Conservation (phyloP, 2,797 vertebrate species). For the Cynodonichthys magdalenae region DNA sequence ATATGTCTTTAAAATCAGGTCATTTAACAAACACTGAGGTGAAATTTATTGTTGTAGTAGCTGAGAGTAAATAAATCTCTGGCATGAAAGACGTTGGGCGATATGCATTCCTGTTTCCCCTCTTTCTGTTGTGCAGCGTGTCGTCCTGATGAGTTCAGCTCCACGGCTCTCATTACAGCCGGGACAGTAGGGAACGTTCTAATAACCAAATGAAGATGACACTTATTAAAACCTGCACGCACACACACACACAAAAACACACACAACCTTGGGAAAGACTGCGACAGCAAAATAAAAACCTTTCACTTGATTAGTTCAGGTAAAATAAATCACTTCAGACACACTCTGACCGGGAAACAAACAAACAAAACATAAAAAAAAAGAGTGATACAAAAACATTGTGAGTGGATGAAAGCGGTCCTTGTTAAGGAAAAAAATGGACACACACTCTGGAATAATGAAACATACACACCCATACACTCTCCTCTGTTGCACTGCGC, state of each 20-base stretch:
- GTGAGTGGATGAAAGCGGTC: constrained; percentile 44
- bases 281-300: constrained; percentile 64
- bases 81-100: no score
- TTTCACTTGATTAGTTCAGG: constrained; percentile 72
- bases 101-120: not conserved
- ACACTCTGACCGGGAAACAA: constrained; percentile 32
- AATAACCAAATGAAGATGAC: constrained; percentile 72
- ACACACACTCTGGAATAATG: constrained; percentile 45
- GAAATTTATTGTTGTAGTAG: no score
- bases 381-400: constrained; percentile 30
- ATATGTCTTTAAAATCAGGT: no score
- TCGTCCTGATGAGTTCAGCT: constrained; percentile 52
- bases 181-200: constrained; percentile 56
- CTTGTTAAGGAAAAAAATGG: constrained; percentile 57
- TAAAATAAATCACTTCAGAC: constrained; percentile 68
- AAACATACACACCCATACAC: constrained; percentile 53
- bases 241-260: constrained; percentile 26
- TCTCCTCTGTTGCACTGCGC: constrained; percentile 66
- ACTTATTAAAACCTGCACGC: constrained; percentile 26
- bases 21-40: no score
- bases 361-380: constrained; percentile 23
- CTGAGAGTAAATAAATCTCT: no score
- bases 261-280: constrained; percentile 68
- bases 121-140: constrained; percentile 21
- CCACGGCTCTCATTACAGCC: constrained; percentile 73